phyloP scores from a whole-genome alignment of 2,888 invertebrate genomes.

The Neoascia interrupta region DNA sequence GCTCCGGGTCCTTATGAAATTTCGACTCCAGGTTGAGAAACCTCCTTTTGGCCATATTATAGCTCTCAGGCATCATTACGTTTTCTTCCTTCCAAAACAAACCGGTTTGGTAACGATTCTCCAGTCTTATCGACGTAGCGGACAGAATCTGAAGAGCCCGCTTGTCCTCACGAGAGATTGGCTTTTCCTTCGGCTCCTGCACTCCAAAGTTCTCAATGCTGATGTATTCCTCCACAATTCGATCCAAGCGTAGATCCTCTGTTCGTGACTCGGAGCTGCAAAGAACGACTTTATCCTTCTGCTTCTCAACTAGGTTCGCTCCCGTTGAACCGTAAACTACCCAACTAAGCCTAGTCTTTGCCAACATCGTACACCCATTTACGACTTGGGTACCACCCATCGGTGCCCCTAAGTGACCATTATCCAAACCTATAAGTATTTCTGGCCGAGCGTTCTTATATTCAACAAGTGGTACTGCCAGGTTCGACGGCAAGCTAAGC shows the following conservation, averaged over 20 bases:
- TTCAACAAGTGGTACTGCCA: constrained; percentile 7
- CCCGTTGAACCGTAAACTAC: constrained; percentile 1
- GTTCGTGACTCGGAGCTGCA: neutral
- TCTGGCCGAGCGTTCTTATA: constrained; percentile 20
- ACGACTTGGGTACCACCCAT: neutral
- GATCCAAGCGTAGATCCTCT: neutral
- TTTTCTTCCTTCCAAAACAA: constrained; percentile 35
- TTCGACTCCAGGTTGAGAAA: constrained; percentile 51
- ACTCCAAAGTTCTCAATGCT: constrained; percentile 4
- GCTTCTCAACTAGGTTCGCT: constrained; percentile 28
- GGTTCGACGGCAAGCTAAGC: too few species aligned
- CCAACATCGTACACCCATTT: constrained; percentile 7
- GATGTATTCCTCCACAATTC: neutral
- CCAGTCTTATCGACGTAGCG: neutral
- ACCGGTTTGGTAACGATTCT: neutral
- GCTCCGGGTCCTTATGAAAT: constrained; percentile 45
- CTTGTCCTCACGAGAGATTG: neutral
- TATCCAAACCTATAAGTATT: constrained; percentile 44
- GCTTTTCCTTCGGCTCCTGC: neutral
- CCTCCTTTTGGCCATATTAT: constrained; percentile 33
- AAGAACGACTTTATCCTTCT: neutral
- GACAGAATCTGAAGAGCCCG: neutral
- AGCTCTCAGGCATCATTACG: constrained; percentile 27
- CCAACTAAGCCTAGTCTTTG: constrained; percentile 18
- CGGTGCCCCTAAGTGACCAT: constrained; percentile 9